Evolutionary conservation across 2,113 vertebrate species (phyloP).

Genomic region (Cheilinus undulatus): DNA sequence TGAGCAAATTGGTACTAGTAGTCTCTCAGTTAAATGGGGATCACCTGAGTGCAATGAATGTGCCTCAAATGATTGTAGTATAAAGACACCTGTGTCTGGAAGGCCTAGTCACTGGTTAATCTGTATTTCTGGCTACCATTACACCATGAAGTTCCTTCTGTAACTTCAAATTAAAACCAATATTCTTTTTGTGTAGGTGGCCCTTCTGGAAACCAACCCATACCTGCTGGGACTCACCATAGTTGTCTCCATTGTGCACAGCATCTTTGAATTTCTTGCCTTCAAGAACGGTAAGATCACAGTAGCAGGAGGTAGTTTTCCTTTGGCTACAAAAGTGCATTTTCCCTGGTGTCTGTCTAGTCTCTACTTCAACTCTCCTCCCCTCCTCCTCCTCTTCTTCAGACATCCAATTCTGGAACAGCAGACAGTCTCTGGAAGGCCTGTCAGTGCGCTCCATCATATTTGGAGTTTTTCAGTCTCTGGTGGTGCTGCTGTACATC

Average conservation of each 20-base stretch:
- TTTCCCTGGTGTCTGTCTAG: too few species aligned
- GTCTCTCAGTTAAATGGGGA: too few species aligned
- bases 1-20: too few species aligned
- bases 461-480: slow-evolving; percentile 95
- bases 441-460: slow-evolving; percentile 95
- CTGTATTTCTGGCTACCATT: too few species aligned
- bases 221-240: slow-evolving; percentile 94
- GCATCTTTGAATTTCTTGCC: slow-evolving; percentile 95
- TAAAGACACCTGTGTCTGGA: too few species aligned
- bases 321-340: neutral
- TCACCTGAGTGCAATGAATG: too few species aligned
- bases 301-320: neutral
- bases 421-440: slow-evolving; percentile 95
- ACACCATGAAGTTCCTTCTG: neutral
- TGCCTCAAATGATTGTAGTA: too few species aligned
- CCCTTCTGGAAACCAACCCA: slow-evolving; percentile 94
- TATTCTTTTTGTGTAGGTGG: slow-evolving; percentile 81
- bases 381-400: slow-evolving; percentile 29
- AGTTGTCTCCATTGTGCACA: slow-evolving; percentile 94
- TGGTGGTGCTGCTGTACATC: slow-evolving; percentile 95
- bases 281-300: slow-evolving; percentile 92
- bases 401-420: slow-evolving; percentile 99
- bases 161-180: neutral
- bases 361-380: neutral
- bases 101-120: too few species aligned